Percentiles rank a stretch among this genome's conserved stretches.
phyloP scores from a whole-genome alignment of 2,888 invertebrate genomes.

The Tinea semifulvella region DNA sequence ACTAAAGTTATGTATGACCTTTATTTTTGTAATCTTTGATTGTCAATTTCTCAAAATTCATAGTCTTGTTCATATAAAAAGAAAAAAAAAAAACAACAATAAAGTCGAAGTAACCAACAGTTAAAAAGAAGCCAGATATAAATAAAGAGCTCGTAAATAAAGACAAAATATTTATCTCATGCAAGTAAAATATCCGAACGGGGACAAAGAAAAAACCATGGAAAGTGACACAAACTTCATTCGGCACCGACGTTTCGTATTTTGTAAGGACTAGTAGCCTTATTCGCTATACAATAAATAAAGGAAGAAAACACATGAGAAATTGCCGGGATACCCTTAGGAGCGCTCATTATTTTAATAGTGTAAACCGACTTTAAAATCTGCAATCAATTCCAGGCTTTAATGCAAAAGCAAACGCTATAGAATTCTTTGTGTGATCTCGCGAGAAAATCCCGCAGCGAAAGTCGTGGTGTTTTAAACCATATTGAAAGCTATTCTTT shows the following conservation, averaged over 20 bases:
- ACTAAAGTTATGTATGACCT: background rate
- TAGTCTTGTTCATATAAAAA: too few relatives aligned
- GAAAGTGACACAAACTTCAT: constrained; percentile 22
- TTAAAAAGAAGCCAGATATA: background rate
- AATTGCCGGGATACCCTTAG: constrained; percentile 55
- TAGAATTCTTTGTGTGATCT: too few relatives aligned
- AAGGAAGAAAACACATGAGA: constrained; percentile 54
- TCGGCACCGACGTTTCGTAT: constrained; percentile 25
- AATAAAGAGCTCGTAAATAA: background rate
- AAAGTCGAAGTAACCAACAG: background rate
- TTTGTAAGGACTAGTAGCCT: constrained; percentile 41
- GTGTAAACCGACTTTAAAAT: constrained; percentile 31
- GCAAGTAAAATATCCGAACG: constrained; percentile 7
- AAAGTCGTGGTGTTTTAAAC: background rate
- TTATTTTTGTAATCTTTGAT: background rate
- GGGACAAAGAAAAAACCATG: constrained; percentile 3
- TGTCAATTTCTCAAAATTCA: background rate
- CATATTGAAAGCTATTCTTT: constrained; percentile 22
- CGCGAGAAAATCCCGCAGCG: constrained; percentile 25
- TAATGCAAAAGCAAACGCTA: too few relatives aligned
- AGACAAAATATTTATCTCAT: background rate
- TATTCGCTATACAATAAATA: constrained; percentile 53
- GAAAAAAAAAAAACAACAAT: too few relatives aligned
- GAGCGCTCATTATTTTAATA: constrained; percentile 60
- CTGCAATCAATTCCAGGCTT: constrained; percentile 24